Base-by-base conservation (phyloP, 2,888 invertebrate genomes). In the Cryptosula pallasiana region DNA sequence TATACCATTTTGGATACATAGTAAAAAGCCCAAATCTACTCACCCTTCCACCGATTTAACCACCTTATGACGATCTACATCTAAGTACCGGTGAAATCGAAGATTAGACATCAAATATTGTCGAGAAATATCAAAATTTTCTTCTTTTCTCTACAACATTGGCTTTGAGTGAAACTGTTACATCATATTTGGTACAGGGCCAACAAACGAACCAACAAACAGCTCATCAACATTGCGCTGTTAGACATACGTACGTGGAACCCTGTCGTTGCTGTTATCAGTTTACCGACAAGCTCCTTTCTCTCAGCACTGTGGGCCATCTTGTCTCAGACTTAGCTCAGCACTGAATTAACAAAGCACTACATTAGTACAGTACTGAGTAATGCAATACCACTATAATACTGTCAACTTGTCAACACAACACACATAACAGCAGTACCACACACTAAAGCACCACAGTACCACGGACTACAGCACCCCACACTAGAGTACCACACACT, bases 51-150 rank as follows among this genome's bases (percentile, higher is more conserved):
- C 35, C 5, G 76, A 74, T 71, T 80, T 76, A 2, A 76, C 77
- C 1, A 82, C 78, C 74, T 80, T 81, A 73, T 82, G 82, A 69
- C 81, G 81, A 74, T 83, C 81, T 0, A 81, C 80, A 75, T 78
- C 78, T 16, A 82, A 77, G 71, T 80, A 83, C 69, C 80, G 75
- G 75, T 83, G 83, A 72, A 77, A 81, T 69, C 78, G 79, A 69
- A 83, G 75, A 72, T 83, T 83, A 9, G 82, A 81, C 1, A 74
- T 69, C 1, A 76, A 78, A 79, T 79, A 83, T 73, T 81, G 78
- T 2, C 76, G 72, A 75, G 82, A 82, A 20, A 81, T 71, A 2
- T 75, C 73, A 75, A 80, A 83, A 73, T 83, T 82, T 25, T 81
- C 82, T 63, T 83, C 81, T 54, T 73, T 71, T 72, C 79, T 80